These are phyloP conservation scores for Crocidura indochinensis DNA, from an alignment of 2,797 vertebrate genomes.

Conservation along the genomic window DNA sequence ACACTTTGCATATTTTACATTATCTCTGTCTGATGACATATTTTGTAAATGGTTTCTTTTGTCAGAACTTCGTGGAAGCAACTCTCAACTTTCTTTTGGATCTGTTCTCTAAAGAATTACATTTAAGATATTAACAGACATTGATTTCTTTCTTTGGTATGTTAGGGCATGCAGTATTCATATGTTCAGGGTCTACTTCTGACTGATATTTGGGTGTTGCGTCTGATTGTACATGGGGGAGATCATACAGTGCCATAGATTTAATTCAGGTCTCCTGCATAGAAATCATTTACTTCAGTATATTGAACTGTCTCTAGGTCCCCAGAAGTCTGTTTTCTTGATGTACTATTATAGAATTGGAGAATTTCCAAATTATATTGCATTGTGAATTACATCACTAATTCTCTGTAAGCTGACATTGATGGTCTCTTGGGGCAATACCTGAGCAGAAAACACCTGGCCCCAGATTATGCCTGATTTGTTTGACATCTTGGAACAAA, in stretches of 20 bases:
- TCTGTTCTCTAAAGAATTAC: not conserved
- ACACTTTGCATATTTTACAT: not conserved
- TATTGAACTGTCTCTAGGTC: too few species aligned
- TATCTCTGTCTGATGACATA: not conserved
- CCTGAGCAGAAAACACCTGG: not conserved
- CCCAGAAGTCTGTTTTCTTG: not conserved
- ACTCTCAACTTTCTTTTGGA: not conserved
- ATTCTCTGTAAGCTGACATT: not conserved
- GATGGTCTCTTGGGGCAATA: not conserved
- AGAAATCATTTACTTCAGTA: too few species aligned
- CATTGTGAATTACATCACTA: not conserved
- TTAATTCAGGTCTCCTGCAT: too few species aligned
- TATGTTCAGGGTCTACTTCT: too few species aligned
- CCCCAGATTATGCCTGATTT: not conserved
- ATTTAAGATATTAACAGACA: too few species aligned
- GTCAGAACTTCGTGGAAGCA: not conserved
- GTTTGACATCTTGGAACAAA: not conserved
- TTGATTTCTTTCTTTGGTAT: too few species aligned
- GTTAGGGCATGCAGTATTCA: too few species aligned
- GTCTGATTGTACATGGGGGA: too few species aligned
- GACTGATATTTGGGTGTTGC: too few species aligned
- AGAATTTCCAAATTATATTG: not conserved
- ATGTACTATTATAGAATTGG: not conserved
- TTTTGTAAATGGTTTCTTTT: slow-evolving; percentile 5
- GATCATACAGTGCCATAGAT: too few species aligned